Evolutionary conservation across 2,888 invertebrate genomes (phyloP), one percentile per base, ranked within the genome.

Genomic region (Pardosa pseudoannulata): DNA sequence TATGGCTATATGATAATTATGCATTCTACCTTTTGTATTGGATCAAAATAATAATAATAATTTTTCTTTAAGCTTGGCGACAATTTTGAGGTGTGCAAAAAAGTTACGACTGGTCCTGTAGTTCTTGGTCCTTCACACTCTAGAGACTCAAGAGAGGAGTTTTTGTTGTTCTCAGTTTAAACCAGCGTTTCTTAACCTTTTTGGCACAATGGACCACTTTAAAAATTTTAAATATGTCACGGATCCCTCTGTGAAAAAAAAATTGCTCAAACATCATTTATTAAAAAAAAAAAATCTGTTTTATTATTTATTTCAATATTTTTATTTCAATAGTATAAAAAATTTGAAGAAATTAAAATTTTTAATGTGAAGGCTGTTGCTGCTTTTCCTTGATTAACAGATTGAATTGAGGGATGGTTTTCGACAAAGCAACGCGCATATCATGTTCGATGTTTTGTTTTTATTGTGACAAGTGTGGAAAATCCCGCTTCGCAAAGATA

Each of bases 211-310:
- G 76, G 67, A 76, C 76, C 76, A 76, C 67, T 76, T 76, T 76
- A 76, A 76, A 76, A 76, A 76, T 76, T 76, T 67, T 76, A 67
- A 68, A 67, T 76, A 76, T 76, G 76, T 67, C 68, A 76, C 46
- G 76, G 76, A 76, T 46, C 68, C 67, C 76, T 67, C 76, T 76
- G 76, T 76, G 65, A 64, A 75, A 70, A 82, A 70, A 87, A 62
- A 72, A 79, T 87, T 72, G 56, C 64, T 50, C 56, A 79, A 79
- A 70, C 79, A 70, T 70, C 56, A 79, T 70, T 70, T 70, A 70
- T 70, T 79, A 79, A 46, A 78, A 78, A 68, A 78, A 82, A 70
- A 87, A 62, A 72, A 79, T 87, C n/a, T n/a, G n/a, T n/a, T n/a
- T n/a, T n/a, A n/a, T n/a, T n/a, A n/a, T n/a, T 70, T 79, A 70